A percentile compares a stretch with the other conserved stretches of the same genome.
phyloP scores from a whole-genome alignment of 2,797 vertebrate species.

The Enteromius mattozi region DNA sequence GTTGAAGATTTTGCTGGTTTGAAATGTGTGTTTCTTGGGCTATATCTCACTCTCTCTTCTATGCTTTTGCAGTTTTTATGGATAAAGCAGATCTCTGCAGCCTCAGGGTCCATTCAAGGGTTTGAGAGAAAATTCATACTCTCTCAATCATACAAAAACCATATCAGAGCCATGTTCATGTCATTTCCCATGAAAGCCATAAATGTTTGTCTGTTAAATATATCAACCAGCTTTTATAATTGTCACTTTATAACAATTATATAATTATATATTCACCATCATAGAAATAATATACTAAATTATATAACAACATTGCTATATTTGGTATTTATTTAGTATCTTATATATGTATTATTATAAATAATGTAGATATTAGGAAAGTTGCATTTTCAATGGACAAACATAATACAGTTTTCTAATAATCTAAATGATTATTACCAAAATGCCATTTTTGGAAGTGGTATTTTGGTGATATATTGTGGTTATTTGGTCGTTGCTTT shows the following conservation, averaged over 20 bases:
- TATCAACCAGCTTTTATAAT: background rate
- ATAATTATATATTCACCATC: background rate
- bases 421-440: constrained; percentile 6
- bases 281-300: background rate
- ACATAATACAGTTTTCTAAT: constrained; percentile 10
- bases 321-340: background rate
- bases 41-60: constrained; percentile 65
- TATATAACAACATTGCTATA: background rate
- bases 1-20: constrained; percentile 79
- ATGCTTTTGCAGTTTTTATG: constrained; percentile 68
- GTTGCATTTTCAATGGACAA: background rate
- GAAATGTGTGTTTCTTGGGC: constrained; percentile 80
- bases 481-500: constrained; percentile 12
- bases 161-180: background rate
- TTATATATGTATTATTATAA: background rate
- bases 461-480: background rate
- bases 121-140: constrained; percentile 25
- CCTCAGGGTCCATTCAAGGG: constrained; percentile 55
- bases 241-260: background rate
- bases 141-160: constrained; percentile 15
- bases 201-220: constrained; percentile 35
- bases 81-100: constrained; percentile 67
- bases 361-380: background rate
- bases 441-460: background rate
- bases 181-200: background rate